Evolutionary conservation across 2,888 invertebrate genomes (phyloP), one percentile per base, ranked within the genome.

Genomic region (Brachycybe producta): DNA sequence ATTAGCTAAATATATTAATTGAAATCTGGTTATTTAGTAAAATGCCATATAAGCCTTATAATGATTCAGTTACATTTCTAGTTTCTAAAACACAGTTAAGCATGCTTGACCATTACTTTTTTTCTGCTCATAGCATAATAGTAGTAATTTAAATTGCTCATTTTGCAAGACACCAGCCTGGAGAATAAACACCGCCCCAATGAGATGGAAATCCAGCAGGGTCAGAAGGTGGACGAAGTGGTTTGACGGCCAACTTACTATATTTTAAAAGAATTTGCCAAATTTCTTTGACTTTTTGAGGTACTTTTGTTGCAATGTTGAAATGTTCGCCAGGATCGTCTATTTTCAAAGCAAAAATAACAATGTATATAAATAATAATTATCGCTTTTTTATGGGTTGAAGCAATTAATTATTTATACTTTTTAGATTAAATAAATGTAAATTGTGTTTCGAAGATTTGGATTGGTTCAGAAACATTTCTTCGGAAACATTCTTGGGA

Each of bases 241-340:
- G 55, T 7, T 57, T 57, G 5, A 61, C 58, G 40, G 56, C 48
- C 1, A 51, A 39, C 28, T 49, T 47, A 42, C 51, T 54, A 52
- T 60, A 57, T 11, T 56, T 41, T 5, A 55, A 52, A n/a, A 62
- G 46, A 27, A 54, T 43, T 5, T 46, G 28, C 41, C 53, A 43
- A 44, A 63, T 44, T 23, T 53, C 47, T 41, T 51, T 52, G 13
- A 62, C 56, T n/a, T 60, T 43, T 2, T 55, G 49, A 2, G 61
- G 61, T 28, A 56, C 50, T 13, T 40, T 42, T 3, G 42, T 40
- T 0, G 59, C 55, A 1, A 63, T 27, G 49, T 63, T 57, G 23
- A 54, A 38, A 8, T 51, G 55, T 49, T 63, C 63, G 3, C 49
- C 42, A 3, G 61, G 62, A 46, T 63, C 63, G 46, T 57, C 62